Evolutionary conservation across 2,888 invertebrate species (phyloP).

Genomic region (Aspidiotus rigidus): DNA sequence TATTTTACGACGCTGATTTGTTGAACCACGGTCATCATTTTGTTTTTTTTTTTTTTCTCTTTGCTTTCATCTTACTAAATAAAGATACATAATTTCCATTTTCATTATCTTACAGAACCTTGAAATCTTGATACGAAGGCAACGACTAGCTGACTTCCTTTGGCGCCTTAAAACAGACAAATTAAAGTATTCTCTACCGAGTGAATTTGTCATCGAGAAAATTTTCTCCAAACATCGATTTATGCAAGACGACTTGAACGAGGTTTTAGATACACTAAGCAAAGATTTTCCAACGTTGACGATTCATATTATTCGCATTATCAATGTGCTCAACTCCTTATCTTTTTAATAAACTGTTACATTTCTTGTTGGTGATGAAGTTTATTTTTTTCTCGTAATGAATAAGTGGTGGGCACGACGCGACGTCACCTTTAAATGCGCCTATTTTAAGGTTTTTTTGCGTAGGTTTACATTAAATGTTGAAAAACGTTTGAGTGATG

Average conservation of each 20-base stretch:
- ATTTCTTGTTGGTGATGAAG: too few relatives aligned
- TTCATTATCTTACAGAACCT: slow-evolving; percentile 45
- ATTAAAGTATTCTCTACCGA: slow-evolving; percentile 44
- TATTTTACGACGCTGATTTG: too few relatives aligned
- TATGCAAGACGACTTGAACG: slow-evolving; percentile 51
- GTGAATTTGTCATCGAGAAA: slow-evolving; percentile 47
- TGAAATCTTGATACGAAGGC: slow-evolving; percentile 56
- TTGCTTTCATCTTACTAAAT: slow-evolving; percentile 28
- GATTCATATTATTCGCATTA: slow-evolving; percentile 38
- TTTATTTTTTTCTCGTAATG: too few relatives aligned
- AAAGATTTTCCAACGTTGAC: slow-evolving; percentile 52
- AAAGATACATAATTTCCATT: slow-evolving; percentile 7
- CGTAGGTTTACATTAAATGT: too few relatives aligned
- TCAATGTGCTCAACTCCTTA: slow-evolving; percentile 38
- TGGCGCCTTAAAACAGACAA: slow-evolving; percentile 44
- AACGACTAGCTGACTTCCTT: slow-evolving; percentile 58
- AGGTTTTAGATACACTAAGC: slow-evolving; percentile 51
- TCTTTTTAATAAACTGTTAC: too few relatives aligned
- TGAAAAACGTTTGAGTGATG: too few relatives aligned
- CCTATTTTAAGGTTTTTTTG: too few relatives aligned
- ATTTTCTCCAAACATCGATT: slow-evolving; percentile 53
- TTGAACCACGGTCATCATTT: too few relatives aligned
- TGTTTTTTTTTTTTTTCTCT: slow-evolving; percentile 14
- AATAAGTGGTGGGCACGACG: too few relatives aligned
- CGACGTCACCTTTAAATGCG: too few relatives aligned